A percentile compares a stretch with the other conserved stretches of the same genome.
Conservation (phyloP, 2,113 vertebrate genomes). For the Microcebus jonahi region DNA sequence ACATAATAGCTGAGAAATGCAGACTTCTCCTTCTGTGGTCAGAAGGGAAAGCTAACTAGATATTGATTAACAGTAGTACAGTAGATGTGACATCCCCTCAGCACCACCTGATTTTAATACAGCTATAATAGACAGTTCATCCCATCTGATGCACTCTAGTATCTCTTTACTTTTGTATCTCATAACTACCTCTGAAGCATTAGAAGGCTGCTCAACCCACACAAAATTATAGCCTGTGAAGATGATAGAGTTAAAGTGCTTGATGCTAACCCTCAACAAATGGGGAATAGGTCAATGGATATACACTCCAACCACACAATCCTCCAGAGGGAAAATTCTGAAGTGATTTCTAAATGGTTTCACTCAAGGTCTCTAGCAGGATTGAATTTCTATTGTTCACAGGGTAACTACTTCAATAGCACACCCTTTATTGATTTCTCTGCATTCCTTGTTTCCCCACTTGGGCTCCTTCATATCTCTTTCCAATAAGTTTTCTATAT, state of each 20-base stretch:
- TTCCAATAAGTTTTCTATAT: background rate
- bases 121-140: background rate
- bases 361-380: background rate
- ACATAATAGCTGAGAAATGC: background rate
- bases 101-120: background rate
- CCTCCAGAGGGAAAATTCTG: background rate
- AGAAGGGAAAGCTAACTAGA: background rate
- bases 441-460: background rate
- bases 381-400: background rate
- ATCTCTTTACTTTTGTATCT: background rate
- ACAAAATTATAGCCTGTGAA: background rate
- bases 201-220: background rate
- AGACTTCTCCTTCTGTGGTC: background rate
- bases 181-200: background rate
- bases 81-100: background rate
- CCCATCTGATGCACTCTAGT: background rate
- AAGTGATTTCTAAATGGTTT: background rate
- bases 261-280: background rate
- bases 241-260: background rate
- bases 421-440: background rate
- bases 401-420: background rate
- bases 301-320: background rate
- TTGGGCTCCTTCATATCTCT: background rate
- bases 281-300: background rate
- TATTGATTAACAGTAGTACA: background rate